These are phyloP conservation scores for Ibycter americanus DNA, from an alignment of 2,797 vertebrate species.

Conservation along the genomic window DNA sequence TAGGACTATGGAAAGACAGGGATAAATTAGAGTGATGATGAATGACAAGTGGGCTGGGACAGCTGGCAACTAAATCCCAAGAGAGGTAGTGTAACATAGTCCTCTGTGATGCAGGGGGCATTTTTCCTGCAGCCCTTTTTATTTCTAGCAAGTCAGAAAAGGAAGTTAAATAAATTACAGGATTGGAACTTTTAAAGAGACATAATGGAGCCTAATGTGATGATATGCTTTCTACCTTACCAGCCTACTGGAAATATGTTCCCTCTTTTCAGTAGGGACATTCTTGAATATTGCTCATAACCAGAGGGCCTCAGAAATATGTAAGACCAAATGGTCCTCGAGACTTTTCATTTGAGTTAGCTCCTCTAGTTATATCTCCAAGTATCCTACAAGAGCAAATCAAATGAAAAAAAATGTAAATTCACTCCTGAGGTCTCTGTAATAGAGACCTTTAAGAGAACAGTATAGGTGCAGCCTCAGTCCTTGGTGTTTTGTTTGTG, in stretches of 20 bases:
- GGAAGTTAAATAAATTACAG: background rate
- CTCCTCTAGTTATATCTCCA: background rate
- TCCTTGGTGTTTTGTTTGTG: background rate
- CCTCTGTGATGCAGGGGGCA: background rate
- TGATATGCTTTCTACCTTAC: background rate
- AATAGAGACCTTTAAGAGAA: background rate
- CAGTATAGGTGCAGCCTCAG: background rate
- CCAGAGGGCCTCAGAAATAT: background rate
- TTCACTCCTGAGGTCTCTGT: background rate
- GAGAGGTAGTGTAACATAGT: background rate
- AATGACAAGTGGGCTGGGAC: background rate
- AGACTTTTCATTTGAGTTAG: background rate
- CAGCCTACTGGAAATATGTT: background rate
- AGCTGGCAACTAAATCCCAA: background rate
- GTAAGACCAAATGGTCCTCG: background rate
- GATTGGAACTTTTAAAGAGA: background rate
- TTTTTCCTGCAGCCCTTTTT: background rate
- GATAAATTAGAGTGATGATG: background rate
- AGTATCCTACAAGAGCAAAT: background rate
- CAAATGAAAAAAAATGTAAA: rapidly evolving
- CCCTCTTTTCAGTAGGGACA: background rate
- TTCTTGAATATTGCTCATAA: background rate
- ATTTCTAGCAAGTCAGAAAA: background rate
- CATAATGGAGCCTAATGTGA: background rate
- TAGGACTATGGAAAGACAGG: background rate